Conservation (phyloP, 2,888 invertebrate genomes). For the Scaptomyza polygonia region DNA sequence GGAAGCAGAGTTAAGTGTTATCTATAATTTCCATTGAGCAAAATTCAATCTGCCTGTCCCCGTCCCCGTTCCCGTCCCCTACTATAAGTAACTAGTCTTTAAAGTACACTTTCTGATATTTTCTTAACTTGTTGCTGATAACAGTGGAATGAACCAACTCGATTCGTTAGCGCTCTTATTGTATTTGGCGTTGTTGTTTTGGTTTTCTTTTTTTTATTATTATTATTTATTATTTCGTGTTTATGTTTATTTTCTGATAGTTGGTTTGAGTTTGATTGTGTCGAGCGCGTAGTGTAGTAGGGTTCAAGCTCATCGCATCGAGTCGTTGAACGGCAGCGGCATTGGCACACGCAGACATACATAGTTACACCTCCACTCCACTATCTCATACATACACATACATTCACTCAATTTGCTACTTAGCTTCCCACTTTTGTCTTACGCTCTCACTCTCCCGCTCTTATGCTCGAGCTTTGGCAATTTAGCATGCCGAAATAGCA, state of each 20-base stretch:
- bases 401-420: neutral
- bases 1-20: neutral
- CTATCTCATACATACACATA: neutral
- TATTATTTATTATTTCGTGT: too few relatives aligned
- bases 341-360: slow-evolving; percentile 39
- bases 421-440: neutral
- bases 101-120: neutral
- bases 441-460: neutral
- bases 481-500: slow-evolving; percentile 45
- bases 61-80: too few relatives aligned
- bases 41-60: too few relatives aligned
- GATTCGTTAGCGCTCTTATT: slow-evolving; percentile 7
- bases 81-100: neutral
- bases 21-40: neutral
- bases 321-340: slow-evolving; percentile 67
- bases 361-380: neutral
- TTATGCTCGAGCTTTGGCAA: slow-evolving; percentile 19
- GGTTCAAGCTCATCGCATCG: slow-evolving; percentile 42
- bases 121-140: neutral
- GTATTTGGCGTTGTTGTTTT: slow-evolving; percentile 17
- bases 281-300: slow-evolving; percentile 1
- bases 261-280: neutral
- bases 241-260: neutral
- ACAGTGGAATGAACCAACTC: neutral
- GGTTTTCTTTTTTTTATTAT: neutral